Base-by-base conservation (phyloP, 2,888 invertebrate species). In the Ashinkailepas kermadecensis region DNA sequence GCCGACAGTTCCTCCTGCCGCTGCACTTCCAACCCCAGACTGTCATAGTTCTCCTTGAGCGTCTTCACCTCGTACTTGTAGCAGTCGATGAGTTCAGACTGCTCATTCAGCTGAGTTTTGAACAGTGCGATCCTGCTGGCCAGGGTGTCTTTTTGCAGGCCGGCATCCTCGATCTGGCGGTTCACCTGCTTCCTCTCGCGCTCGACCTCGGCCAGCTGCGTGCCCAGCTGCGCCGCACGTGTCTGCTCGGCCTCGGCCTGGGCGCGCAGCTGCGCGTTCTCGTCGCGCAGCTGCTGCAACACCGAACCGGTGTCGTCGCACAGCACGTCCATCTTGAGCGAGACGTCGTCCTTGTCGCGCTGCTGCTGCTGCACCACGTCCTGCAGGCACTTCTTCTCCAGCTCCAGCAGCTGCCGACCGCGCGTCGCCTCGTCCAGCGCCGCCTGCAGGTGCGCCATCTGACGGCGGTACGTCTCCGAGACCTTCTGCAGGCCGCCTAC, bases 311-410 rank as follows among this genome's bases (percentile, higher is more conserved):
- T 74, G 54, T 74, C 74, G 15, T 18, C n/a, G 10, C 74, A 74
- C 9, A 74, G 74, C 39, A 54, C 74, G 74, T 74, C 74, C 74
- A 74, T 74, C 74, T 74, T 74, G 54, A 74, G 74, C 74, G 74
- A 74, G 54, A 74, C 74, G 54, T 74, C 74, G 18, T 74, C 74
- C 74, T 74, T 74, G 74, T 74, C 74, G 25, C 74, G 74, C 74
- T 54, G 74, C 74, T 74, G 74, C 74, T 74, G 74, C 74, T 18
- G 74, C 74, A 74, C 54, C 74, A 39, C 54, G 54, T 74, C 74
- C 74, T 74, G 74, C 54, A 74, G 74, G 13, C 74, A 74, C 74
- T 74, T 74, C 74, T 74, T 74, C 74, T 74, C 74, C 8, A 74
- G 74, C 74, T 74, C 74, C 54, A 74, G 39, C 74, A 74, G 74